Percentiles rank a stretch among this genome's conserved stretches.
Conservation (phyloP, 2,888 invertebrate species). For the Proisotoma minuta region DNA sequence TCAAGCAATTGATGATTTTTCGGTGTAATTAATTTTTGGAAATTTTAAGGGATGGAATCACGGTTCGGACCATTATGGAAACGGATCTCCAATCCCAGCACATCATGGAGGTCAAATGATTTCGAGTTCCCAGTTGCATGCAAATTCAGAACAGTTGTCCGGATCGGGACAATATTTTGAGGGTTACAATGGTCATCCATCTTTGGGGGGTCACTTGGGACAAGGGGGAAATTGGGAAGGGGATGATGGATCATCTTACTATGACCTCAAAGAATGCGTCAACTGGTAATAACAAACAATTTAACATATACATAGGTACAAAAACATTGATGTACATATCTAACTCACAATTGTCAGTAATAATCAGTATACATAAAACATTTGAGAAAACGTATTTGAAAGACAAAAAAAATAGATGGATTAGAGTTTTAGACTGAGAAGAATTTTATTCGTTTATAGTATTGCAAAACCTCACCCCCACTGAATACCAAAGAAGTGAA, state of each 20-base stretch:
- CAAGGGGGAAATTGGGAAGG: conserved; percentile 23
- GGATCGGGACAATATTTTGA: conserved; percentile 22
- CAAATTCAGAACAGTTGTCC: conserved; percentile 18
- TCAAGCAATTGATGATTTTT: not conserved
- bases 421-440: too few species aligned
- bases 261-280: conserved; percentile 54
- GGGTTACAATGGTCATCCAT: conserved; percentile 17
- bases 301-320: too few species aligned
- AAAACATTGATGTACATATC: too few species aligned
- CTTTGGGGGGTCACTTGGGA: conserved; percentile 9
- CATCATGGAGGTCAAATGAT: conserved; percentile 18
- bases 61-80: conserved; percentile 31
- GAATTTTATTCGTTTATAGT: too few species aligned
- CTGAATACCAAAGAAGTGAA: too few species aligned
- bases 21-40: too few species aligned
- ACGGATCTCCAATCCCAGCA: conserved; percentile 20
- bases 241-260: conserved; percentile 7
- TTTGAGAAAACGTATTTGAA: too few species aligned
- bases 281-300: too few species aligned
- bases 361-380: too few species aligned
- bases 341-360: too few species aligned
- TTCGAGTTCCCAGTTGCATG: conserved; percentile 7
- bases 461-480: too few species aligned
- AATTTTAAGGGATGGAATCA: conserved; percentile 27
- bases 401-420: too few species aligned